Percentiles rank a stretch among this genome's conserved stretches.
These are phyloP conservation scores for Hydroisotoma schaefferi DNA, from an alignment of 2,888 invertebrate genomes.

Conservation along the genomic window DNA sequence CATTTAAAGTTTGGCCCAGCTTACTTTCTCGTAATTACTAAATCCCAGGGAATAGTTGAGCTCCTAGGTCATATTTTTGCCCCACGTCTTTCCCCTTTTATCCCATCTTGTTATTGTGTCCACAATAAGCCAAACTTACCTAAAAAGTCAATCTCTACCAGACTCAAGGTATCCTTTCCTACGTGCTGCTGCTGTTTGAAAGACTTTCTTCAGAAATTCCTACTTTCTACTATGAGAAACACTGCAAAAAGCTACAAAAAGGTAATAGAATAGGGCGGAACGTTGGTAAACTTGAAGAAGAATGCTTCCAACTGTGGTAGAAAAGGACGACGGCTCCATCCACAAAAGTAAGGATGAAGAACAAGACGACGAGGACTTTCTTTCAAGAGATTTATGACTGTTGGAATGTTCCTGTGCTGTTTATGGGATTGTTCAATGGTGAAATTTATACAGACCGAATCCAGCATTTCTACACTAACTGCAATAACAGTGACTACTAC, in stretches of 20 bases:
- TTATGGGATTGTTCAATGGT: conserved; percentile 42
- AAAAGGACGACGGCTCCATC: too few relatives aligned
- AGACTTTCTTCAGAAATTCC: too few relatives aligned
- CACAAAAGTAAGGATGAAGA: conserved; percentile 1
- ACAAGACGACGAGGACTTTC: conserved; percentile 13
- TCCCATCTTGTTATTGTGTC: background rate
- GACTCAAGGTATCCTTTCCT: background rate
- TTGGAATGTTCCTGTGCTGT: conserved; percentile 35
- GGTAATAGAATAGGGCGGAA: too few relatives aligned
- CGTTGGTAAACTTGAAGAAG: background rate
- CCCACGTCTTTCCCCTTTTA: conserved; percentile 8
- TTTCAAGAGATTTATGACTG: conserved; percentile 35
- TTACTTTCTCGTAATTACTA: conserved; percentile 28
- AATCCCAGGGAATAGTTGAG: conserved; percentile 18
- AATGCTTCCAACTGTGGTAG: background rate
- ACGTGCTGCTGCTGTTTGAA: too few relatives aligned
- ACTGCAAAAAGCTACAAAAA: too few relatives aligned
- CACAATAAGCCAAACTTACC: conserved; percentile 1
- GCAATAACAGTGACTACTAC: too few relatives aligned
- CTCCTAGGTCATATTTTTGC: conserved; percentile 12
- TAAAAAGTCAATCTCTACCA: background rate
- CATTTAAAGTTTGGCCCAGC: conserved; percentile 34
- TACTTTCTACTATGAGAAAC: too few relatives aligned
- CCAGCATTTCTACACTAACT: too few relatives aligned
- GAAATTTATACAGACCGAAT: background rate